Conservation (phyloP, 2,888 invertebrate species). For the Napeogenes sylphis region DNA sequence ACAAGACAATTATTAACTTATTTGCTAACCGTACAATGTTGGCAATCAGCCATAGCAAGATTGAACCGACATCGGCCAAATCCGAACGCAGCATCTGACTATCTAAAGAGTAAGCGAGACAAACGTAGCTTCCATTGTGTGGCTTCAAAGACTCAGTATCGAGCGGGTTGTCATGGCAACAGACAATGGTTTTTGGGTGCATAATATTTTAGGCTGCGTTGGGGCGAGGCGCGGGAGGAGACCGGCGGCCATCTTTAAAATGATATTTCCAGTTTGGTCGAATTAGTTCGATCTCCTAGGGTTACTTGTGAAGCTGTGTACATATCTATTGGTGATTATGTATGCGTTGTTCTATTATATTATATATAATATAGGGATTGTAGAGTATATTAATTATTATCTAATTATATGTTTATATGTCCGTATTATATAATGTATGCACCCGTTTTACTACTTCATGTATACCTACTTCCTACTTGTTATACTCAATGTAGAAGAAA, state of each 20-base stretch:
- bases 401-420: too few relatives aligned
- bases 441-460: too few relatives aligned
- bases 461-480: too few relatives aligned
- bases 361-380: too few relatives aligned
- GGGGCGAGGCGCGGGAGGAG: slow-evolving; percentile 53
- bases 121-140: slow-evolving; percentile 61
- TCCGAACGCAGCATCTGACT: slow-evolving; percentile 61
- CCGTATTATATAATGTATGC: too few relatives aligned
- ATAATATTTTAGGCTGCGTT: slow-evolving; percentile 77
- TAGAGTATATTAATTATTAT: too few relatives aligned
- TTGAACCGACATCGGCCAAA: slow-evolving; percentile 57
- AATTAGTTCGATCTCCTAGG: slow-evolving; percentile 61
- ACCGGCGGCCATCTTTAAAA: slow-evolving; percentile 76
- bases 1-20: slow-evolving; percentile 55
- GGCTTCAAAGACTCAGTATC: slow-evolving; percentile 61
- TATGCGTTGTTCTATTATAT: too few relatives aligned
- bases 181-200: slow-evolving; percentile 78
- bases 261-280: slow-evolving; percentile 74
- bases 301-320: slow-evolving; percentile 41
- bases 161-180: slow-evolving; percentile 76
- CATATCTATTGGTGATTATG: background rate
- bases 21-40: slow-evolving; percentile 66
- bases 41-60: slow-evolving; percentile 66
- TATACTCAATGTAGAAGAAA: too few relatives aligned
- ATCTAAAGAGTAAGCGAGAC: slow-evolving; percentile 69